Conservation (phyloP, 2,888 invertebrate genomes). For the Lycia hirtaria region DNA sequence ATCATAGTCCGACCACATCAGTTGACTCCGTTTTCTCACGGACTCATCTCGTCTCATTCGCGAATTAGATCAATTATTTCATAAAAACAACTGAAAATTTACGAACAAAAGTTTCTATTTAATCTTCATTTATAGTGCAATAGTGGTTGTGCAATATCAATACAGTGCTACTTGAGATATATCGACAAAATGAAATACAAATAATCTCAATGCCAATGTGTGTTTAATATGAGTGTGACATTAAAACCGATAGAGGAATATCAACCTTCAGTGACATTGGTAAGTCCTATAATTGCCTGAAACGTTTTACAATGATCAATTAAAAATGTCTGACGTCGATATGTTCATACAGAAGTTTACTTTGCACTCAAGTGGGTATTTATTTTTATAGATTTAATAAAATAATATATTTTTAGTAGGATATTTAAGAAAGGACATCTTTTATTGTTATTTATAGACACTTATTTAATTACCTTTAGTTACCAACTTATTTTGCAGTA, state of each 20-base stretch:
- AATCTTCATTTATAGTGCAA: not conserved
- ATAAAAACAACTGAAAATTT: not conserved
- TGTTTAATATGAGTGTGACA: slow-evolving; percentile 19
- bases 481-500: no score
- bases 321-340: slow-evolving; percentile 15
- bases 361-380: not conserved
- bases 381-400: not conserved
- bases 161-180: not conserved
- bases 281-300: slow-evolving; percentile 11
- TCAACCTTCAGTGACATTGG: slow-evolving; percentile 3
- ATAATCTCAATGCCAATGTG: slow-evolving; percentile 8
- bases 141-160: not conserved
- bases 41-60: slow-evolving; percentile 13
- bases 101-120: not conserved
- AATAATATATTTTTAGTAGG: not conserved
- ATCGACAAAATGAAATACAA: slow-evolving; percentile 11
- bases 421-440: not conserved
- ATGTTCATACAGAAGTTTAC: slow-evolving; percentile 4
- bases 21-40: slow-evolving; percentile 13
- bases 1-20: slow-evolving; percentile 16
- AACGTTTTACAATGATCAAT: slow-evolving; percentile 16
- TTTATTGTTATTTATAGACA: not conserved
- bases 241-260: slow-evolving; percentile 8
- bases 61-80: slow-evolving; percentile 4
- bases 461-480: not conserved